Evolutionary conservation across 1,140 invertebrate species (phyloP).

Genomic region (Aphaenogaster floridana): DNA sequence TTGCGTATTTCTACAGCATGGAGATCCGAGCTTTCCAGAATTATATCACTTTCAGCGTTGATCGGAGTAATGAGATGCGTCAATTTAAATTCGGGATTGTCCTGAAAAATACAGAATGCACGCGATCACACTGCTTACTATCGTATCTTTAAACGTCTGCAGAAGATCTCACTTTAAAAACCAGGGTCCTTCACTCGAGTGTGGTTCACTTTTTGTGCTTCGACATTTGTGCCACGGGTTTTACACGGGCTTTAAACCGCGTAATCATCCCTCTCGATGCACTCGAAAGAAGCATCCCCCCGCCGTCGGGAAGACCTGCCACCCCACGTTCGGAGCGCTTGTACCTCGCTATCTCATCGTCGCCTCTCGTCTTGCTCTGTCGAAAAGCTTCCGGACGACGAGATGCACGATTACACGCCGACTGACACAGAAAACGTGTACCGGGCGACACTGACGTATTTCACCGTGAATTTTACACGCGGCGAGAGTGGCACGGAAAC

Average conservation of each 20-base stretch:
- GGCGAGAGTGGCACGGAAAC: conserved; percentile 28
- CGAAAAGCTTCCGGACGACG: conserved; percentile 27
- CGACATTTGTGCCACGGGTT: background rate
- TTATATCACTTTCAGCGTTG: background rate
- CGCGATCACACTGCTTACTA: background rate
- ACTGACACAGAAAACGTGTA: conserved; percentile 44
- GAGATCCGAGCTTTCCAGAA: background rate
- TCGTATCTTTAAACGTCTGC: background rate
- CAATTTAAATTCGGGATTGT: background rate
- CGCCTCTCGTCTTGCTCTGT: background rate
- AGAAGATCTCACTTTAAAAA: conserved; percentile 28
- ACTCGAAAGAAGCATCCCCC: conserved; percentile 18
- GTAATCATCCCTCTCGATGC: conserved; percentile 50
- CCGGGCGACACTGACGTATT: conserved; percentile 10
- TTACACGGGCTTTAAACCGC: conserved; percentile 43
- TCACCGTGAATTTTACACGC: conserved; percentile 12
- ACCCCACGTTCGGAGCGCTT: background rate
- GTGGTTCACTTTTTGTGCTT: conserved; percentile 26
- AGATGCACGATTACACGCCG: conserved; percentile 41
- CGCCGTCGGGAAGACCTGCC: background rate
- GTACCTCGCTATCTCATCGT: conserved; percentile 13
- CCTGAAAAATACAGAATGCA: background rate
- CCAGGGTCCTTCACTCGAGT: conserved; percentile 17
- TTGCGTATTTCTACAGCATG: background rate
- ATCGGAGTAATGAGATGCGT: background rate